These are phyloP conservation scores for Amphipoea lucens DNA, from an alignment of 2,888 invertebrate species.

Conservation along the genomic window DNA sequence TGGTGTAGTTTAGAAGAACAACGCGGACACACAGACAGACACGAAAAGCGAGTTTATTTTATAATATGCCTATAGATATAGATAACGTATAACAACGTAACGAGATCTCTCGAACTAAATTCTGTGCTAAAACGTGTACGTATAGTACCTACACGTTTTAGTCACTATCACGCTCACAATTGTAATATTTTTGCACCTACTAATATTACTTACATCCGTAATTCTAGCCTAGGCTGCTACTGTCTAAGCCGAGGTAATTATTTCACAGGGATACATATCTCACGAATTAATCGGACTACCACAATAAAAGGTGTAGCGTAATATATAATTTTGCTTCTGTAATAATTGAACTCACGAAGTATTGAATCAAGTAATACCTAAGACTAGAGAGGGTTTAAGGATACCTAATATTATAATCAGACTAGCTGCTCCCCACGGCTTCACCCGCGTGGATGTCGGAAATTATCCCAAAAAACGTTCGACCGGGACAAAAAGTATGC, in stretches of 20 bases:
- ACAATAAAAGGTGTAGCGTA: conserved; percentile 13
- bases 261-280: conserved; percentile 37
- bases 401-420: background rate
- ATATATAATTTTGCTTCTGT: conserved; percentile 28
- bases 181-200: conserved; percentile 4
- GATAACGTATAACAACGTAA: background rate
- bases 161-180: background rate
- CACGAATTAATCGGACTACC: conserved; percentile 43
- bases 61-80: background rate
- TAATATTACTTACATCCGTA: conserved; percentile 28
- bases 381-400: background rate
- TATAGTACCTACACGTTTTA: background rate
- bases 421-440: too few relatives aligned
- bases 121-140: too few relatives aligned
- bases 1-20: too few relatives aligned
- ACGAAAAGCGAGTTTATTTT: background rate
- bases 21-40: too few relatives aligned
- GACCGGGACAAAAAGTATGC: too few relatives aligned
- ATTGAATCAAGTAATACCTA: conserved; percentile 1
- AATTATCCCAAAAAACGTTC: too few relatives aligned
- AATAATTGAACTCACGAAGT: conserved; percentile 25
- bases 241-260: conserved; percentile 27
- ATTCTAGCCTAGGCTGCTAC: conserved; percentile 15
- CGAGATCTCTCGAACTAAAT: too few relatives aligned
- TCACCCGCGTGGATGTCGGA: too few relatives aligned